Evolutionary conservation across 2,888 invertebrate genomes (phyloP), one percentile per base, ranked within the genome.

Genomic region (Autographa gamma): DNA sequence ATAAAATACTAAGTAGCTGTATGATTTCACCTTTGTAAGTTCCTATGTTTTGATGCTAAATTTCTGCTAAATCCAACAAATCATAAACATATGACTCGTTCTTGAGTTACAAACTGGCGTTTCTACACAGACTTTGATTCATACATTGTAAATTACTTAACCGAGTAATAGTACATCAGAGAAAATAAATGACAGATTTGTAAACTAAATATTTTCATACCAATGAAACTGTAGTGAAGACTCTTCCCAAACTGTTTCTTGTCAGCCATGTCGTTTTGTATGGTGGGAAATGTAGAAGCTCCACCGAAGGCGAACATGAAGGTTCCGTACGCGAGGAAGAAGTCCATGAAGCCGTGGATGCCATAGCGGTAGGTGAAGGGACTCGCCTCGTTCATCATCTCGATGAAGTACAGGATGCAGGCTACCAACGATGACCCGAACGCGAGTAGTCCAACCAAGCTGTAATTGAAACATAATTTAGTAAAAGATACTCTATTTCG

Each of bases 221-320:
- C 96, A 38, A 92, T 69, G 86, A 97, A 97, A 38, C 97, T 97
- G 74, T 96, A 95, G 25, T 96, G 87, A 25, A 97, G 93, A 72
- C 97, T 96, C 76, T 93, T 96, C n/a, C 96, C 94, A 88, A 98
- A 98, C 82, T 97, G 95, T 8, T 91, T 91, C 83, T 97, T 97
- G 74, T 97, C 96, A 31, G 91, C 91, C 97, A 98, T 98, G 85
- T 98, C 98, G 81, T 97, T 97, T 88, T 98, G 98, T 66, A 98
- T 97, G 0, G 97, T 98, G 3, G 98, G 98, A 91, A 98, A 98
- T 2, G 97, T 96, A 0, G 97, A 97, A 8, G 97, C 97, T 3
- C 97, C 97, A 7, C 97, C 97, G 85, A 97, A 97, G 0, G 97
- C 96, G 87, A 97, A 97, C 88, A 97, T 93, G 70, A 97, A 96